These are phyloP conservation scores for Lacerta viridis DNA, from an alignment of 2,797 vertebrate species.

Conservation along the genomic window DNA sequence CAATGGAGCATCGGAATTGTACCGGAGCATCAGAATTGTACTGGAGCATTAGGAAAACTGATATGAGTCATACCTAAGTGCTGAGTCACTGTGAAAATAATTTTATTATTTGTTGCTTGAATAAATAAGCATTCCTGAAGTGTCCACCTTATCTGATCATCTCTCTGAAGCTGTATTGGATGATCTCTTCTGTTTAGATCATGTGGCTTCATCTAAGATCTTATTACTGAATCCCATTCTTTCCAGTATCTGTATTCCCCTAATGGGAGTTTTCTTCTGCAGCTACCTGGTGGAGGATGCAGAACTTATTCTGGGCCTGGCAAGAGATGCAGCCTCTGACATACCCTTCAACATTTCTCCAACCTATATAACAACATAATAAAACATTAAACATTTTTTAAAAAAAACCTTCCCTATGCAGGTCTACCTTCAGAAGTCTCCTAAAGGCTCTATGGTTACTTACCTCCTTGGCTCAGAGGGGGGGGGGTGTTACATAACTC, in stretches of 20 bases:
- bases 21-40: not conserved
- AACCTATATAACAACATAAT: no score
- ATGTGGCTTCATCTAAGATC: conserved; percentile 51
- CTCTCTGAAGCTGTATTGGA: not conserved
- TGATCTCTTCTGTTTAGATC: conserved; percentile 44
- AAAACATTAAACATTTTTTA: no score
- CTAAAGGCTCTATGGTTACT: no score
- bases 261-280: not conserved
- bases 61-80: not conserved
- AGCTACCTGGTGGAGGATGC: conserved; percentile 20
- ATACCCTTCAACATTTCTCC: not conserved
- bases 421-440: no score
- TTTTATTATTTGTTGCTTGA: conserved; percentile 15
- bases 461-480: no score
- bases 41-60: not conserved
- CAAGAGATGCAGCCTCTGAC: accelerated
- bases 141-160: not conserved
- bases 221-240: conserved; percentile 21
- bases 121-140: conserved; percentile 10
- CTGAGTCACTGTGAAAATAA: not conserved
- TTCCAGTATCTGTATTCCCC: not conserved
- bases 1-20: not conserved
- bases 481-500: no score
- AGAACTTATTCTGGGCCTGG: accelerated
- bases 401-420: no score